Base-by-base conservation (phyloP, 2,888 invertebrate genomes). In the Mechanitis mazaeus region DNA sequence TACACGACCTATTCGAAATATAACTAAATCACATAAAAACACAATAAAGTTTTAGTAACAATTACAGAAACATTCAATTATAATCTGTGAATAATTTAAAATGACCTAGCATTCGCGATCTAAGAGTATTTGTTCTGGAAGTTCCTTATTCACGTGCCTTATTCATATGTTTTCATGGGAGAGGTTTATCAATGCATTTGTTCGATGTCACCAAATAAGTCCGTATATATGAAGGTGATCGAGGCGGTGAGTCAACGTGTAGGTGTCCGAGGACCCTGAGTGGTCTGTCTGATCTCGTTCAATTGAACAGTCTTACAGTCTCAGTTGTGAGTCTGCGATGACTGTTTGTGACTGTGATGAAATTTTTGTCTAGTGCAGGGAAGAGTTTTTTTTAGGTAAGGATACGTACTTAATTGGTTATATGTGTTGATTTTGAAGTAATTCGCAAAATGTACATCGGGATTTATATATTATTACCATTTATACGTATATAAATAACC, bases 141-240 rank as follows among this genome's bases (percentile, higher is more conserved):
- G 56, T 53, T 33, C 31, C 50, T 33, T 55, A 59, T 63, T 58
- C 59, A 55, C 58, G 64, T 55, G 66, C 75, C 84, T 71, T 84
- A 85, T 84, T 85, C 86, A 76, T 70, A 71, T 20, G 20, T 20
- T 20, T 20, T 20, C 20, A 20, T 20, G 20, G 20, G 20, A 20
- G 20, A 74, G 66, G 79, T 78, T 78, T 79, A 77, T 73, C 71
- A 73, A 75, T 82, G 82, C 80, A 82, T 81, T 80, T 78, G 76
- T 77, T 71, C 78, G 84, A 79, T 82, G 83, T 85, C 84, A 73
- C 89, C 89, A 88, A 90, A 90, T 90, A 90, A 80, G 89, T 88
- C 85, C 85, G 83, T 84, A 81, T 77, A 74, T 71, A 72, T 80
- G 87, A 88, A 90, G 89, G 89, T 87, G 84, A 90, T 83, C 84